Conservation (phyloP, 2,113 vertebrate species). For the Emberiza fucata region DNA sequence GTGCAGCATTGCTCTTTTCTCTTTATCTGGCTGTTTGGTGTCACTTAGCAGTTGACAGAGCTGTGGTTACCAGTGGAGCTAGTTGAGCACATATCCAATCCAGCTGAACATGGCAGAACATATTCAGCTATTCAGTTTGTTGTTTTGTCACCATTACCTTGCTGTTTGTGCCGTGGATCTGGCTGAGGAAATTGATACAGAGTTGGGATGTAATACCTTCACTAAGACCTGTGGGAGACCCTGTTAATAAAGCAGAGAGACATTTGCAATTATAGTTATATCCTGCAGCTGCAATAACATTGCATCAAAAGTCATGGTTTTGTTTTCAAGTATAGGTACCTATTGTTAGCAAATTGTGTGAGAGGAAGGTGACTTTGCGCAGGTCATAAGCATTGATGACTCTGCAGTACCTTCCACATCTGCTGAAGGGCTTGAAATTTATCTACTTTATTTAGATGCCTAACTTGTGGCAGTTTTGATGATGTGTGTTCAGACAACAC, state of each 20-base stretch:
- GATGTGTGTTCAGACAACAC: not conserved
- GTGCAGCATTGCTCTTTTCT: not conserved
- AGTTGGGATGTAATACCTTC: not conserved
- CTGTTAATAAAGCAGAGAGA: not conserved
- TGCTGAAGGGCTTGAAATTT: not conserved
- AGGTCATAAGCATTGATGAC: not conserved
- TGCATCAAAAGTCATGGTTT: not conserved
- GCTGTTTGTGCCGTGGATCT: not conserved
- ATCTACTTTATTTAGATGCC: not conserved
- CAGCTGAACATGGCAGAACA: not conserved
- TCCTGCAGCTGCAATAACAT: not conserved
- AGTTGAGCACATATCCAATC: rapidly evolving
- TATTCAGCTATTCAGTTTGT: not conserved
- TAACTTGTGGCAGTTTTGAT: not conserved
- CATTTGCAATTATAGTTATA: not conserved
- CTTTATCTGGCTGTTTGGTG: not conserved
- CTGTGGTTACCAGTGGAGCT: not conserved
- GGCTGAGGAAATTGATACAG: not conserved
- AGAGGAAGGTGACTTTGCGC: not conserved
- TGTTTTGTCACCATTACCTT: not conserved
- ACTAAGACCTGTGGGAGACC: not conserved
- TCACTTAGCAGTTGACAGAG: not conserved
- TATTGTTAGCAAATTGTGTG: not conserved
- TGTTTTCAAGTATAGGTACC: not conserved
- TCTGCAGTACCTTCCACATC: not conserved